phyloP scores from a whole-genome alignment of 2,888 invertebrate species.

The Teleiodes luculella region DNA sequence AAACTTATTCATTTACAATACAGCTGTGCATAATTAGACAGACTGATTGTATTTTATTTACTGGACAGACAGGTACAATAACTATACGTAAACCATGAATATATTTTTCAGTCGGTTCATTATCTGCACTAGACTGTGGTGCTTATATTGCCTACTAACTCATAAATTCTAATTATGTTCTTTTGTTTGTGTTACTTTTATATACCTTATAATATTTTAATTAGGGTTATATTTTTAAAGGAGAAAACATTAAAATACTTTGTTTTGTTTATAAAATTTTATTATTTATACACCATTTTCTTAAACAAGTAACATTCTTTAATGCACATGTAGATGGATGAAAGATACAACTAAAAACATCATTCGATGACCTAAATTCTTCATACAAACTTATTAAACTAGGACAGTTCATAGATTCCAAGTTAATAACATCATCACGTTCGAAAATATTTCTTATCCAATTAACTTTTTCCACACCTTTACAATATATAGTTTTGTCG shows the following conservation, averaged over 20 bases:
- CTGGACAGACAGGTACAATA: no score
- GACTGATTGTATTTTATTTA: no score
- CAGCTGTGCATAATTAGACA: no score
- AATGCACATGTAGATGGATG: conserved; percentile 4
- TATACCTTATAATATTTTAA: no score
- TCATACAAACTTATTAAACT: conserved; percentile 12
- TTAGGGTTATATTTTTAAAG: no score
- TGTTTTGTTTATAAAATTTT: neutral
- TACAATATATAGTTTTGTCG: conserved; percentile 12
- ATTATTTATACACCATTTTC: conserved; percentile 7
- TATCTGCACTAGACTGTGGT: no score
- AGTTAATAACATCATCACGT: conserved; percentile 14
- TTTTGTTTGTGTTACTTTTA: no score
- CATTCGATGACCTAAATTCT: conserved; percentile 1
- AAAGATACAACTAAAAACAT: neutral
- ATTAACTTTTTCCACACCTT: conserved; percentile 16
- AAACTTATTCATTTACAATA: no score
- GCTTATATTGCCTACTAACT: no score
- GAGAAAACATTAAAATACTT: neutral
- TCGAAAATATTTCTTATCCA: conserved; percentile 12
- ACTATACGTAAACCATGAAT: no score
- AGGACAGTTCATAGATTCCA: conserved; percentile 14
- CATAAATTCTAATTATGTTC: no score
- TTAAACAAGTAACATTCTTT: conserved; percentile 12
- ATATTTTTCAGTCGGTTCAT: no score